phyloP scores from a whole-genome alignment of 35 echinoderm and acorn worm species.

The Apostichopus parvimensis region DNA sequence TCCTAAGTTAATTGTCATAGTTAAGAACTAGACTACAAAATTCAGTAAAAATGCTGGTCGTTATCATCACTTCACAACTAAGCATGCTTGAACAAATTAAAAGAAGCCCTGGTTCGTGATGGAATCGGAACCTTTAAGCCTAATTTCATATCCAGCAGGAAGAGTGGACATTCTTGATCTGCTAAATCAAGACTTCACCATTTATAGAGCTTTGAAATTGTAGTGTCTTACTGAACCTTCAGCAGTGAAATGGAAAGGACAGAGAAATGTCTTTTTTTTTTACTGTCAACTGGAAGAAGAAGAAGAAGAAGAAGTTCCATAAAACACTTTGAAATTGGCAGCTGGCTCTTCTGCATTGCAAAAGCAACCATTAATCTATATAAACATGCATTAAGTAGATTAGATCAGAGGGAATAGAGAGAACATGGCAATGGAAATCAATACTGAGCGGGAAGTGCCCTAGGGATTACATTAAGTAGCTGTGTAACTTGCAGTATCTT shows the following conservation, averaged over 20 bases:
- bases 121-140: no score
- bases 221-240: background rate
- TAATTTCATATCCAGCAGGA: no score
- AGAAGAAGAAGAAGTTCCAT: background rate
- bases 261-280: constrained; percentile 14
- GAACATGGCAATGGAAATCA: constrained; percentile 32
- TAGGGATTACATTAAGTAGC: constrained; percentile 23
- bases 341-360: constrained; percentile 12
- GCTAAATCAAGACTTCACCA: no score
- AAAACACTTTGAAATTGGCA: constrained; percentile 17
- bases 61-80: no score
- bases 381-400: constrained; percentile 50
- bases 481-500: constrained; percentile 10
- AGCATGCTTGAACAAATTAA: no score
- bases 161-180: no score
- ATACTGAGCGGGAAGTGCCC: constrained; percentile 9
- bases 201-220: background rate
- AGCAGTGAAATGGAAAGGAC: background rate
- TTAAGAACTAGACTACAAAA: no score
- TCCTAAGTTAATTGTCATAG: no score
- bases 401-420: constrained; percentile 22
- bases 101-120: no score
- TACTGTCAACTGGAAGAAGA: background rate
- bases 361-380: constrained; percentile 47
- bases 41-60: no score